Base-by-base conservation (phyloP, 2,113 vertebrate genomes). In the Phalacrocorax brasilianus region DNA sequence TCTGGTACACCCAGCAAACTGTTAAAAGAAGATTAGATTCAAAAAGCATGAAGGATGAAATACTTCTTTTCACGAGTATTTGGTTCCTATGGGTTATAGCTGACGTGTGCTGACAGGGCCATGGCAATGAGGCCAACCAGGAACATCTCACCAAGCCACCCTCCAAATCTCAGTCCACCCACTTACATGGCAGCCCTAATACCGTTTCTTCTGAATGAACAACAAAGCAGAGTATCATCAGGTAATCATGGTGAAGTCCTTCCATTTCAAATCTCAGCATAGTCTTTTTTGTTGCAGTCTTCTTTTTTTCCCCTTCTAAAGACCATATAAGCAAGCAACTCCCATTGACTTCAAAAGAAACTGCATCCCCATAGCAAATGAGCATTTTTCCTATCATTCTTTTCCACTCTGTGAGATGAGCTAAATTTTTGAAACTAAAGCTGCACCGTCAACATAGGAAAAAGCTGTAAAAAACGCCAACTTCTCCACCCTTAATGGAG, bases 21-120 rank as follows among this genome's bases (percentile, higher is more conserved):
- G 76, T 53, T 91, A 68, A 87, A 95, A 82, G 13, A 87, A 11
- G 61, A 79, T 76, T 62, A 76, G 40, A 73, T 75, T 88, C 65
- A 81, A 78, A 94, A 95, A 87, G 47, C 35, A 81, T 17, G 56
- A 80, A 84, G 53, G 80, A 92, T 85, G 89, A 89, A 92, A 91
- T 70, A 85, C 56, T 87, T 90, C 32, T 86, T 95, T 94, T 70
- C 92, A 66, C 24, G 85, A 76, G 56, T 63, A 71, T 84, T 91
- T 81, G 45, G 68, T 55, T 94, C 61, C 76, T 91, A 40, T 9
- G 40, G 35, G 33, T 84, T 91, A 93, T 76, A 91, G 65, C 30
- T 86, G 75, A 92, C 44, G 30, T n/a, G 30, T 74, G 35, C 35
- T 86, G 79, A 92, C 82, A 84, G 42, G 47, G 32, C 18, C 3